Evolutionary conservation across 2,113 vertebrate genomes (phyloP).

Genomic region (Epinephelus fuscoguttatus): DNA sequence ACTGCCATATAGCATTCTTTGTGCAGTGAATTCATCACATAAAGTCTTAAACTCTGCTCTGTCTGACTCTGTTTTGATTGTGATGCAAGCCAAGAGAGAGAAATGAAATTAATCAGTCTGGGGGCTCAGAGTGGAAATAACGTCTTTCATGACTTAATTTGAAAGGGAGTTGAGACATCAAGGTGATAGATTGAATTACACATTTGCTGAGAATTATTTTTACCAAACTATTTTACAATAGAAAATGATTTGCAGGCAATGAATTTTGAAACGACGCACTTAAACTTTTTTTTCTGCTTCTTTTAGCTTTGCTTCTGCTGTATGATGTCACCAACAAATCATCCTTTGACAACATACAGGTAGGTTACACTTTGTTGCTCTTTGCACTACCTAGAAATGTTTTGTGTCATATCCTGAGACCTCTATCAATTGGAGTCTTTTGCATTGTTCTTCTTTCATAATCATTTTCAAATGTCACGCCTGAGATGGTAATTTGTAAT

Average conservation of each 20-base stretch:
- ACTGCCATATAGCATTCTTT: no score
- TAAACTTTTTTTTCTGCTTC: constrained; percentile 21
- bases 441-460: background rate
- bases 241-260: background rate
- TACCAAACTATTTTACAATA: background rate
- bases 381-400: background rate
- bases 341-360: constrained; percentile 95
- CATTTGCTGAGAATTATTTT: constrained; percentile 4
- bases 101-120: background rate
- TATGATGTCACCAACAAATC: constrained; percentile 95
- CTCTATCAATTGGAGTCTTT: background rate
- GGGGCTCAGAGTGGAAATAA: background rate
- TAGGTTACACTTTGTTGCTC: constrained; percentile 60
- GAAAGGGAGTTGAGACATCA: constrained; percentile 4
- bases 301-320: constrained; percentile 91
- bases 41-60: background rate
- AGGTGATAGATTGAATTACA: constrained; percentile 6
- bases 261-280: background rate
- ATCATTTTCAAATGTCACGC: background rate
- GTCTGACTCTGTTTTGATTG: background rate
- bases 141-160: constrained; percentile 6
- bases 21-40: background rate
- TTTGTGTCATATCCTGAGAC: background rate
- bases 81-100: constrained; percentile 6
- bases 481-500: background rate